These are phyloP conservation scores for Epinephelus fuscoguttatus DNA, from an alignment of 2,113 vertebrate genomes.

Conservation along the genomic window DNA sequence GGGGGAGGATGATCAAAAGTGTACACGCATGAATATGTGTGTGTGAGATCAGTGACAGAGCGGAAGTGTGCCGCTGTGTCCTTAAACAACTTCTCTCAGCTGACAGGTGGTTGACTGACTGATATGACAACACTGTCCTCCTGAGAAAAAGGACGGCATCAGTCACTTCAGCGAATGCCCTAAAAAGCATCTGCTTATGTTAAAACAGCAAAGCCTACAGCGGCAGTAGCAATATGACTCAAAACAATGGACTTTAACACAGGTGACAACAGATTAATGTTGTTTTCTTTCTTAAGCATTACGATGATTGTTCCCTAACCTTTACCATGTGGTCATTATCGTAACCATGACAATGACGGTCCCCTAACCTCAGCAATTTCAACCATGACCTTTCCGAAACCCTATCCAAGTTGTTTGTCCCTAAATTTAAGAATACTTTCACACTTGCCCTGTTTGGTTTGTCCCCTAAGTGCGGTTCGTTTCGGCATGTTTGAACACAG, in stretches of 20 bases:
- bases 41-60: slow-evolving; percentile 1
- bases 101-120: slow-evolving; percentile 1
- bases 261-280: not conserved
- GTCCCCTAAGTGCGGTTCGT: too few relatives aligned
- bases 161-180: not conserved
- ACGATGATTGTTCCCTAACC: not conserved
- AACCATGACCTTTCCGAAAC: not conserved
- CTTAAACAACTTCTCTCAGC: slow-evolving; percentile 13
- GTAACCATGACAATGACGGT: not conserved
- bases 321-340: not conserved
- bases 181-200: not conserved
- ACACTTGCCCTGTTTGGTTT: too few relatives aligned
- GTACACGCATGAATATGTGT: not conserved
- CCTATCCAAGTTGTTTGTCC: not conserved
- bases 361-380: not conserved
- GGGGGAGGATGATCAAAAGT: slow-evolving; percentile 25
- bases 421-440: too few relatives aligned
- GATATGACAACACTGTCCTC: not conserved
- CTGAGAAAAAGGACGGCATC: not conserved
- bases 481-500: too few relatives aligned
- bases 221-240: not conserved
- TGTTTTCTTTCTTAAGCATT: not conserved
- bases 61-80: not conserved
- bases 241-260: not conserved
- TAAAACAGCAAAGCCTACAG: not conserved